Base-by-base conservation (phyloP, 2,888 invertebrate genomes). In the Drosophila siamana region DNA sequence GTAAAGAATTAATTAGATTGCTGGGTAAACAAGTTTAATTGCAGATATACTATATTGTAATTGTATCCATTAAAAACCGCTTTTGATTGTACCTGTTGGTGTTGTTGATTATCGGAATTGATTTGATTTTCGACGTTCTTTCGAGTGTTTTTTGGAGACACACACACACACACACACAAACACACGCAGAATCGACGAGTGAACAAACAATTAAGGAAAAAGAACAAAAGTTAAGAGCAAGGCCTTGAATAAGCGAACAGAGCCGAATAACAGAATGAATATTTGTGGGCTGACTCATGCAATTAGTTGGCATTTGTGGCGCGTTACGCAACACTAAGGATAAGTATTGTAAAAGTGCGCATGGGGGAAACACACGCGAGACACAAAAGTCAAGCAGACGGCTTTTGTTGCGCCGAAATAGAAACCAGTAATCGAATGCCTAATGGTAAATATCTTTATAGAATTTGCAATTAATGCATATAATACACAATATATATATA, bases 111-210 rank as follows among this genome's bases (percentile, higher is more conserved):
- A 6, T 26, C 7, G 26, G 6, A 5, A 24, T 15, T 16, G 6
- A n/a, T 28, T n/a, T 52, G 28, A n/a, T n/a, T 19, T 40, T 52
- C 9, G 22, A 22, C 16, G 26, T 52, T 52, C 52, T 52, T 52
- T 19, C 26, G 38, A 6, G 4, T 28, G 15, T 28, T 22, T n/a
- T n/a, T n/a, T n/a, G n/a, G n/a, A n/a, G n/a, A n/a, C n/a, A n/a
- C n/a, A n/a, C n/a, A n/a, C n/a, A n/a, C n/a, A n/a, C n/a, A n/a
- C n/a, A n/a, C n/a, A n/a, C n/a, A n/a, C n/a, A n/a, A n/a, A n/a
- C n/a, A n/a, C n/a, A n/a, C n/a, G n/a, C n/a, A n/a, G n/a, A n/a
- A n/a, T n/a, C 28, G 28, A 54, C 13, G 16, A 28, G 19, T 19
- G 9, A 6, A 19, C 13, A 28, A 6, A 19, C 13, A 28, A 28